Evolutionary conservation across 2,797 vertebrate species (phyloP).

Genomic region (Chiloscyllium punctatum): DNA sequence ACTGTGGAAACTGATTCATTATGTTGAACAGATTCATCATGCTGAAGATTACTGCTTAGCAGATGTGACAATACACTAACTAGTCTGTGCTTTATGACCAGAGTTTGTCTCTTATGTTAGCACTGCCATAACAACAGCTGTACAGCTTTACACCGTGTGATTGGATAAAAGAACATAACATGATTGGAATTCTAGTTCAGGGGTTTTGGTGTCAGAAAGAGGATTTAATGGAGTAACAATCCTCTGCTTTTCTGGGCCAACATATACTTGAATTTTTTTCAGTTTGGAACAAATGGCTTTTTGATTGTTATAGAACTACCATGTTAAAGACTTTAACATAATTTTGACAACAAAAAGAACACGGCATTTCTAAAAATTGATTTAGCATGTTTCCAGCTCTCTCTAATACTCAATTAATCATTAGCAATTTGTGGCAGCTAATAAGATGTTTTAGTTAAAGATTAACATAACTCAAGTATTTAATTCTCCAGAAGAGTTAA

Average conservation of each 20-base stretch:
- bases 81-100: background rate
- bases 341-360: background rate
- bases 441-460: background rate
- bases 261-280: background rate
- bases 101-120: background rate
- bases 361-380: background rate
- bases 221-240: background rate
- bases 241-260: background rate
- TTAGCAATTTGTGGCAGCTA: background rate
- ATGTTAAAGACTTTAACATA: background rate
- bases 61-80: background rate
- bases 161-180: slow-evolving; percentile 16
- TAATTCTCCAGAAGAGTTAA: background rate
- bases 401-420: background rate
- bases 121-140: background rate
- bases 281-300: background rate
- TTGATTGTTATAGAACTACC: background rate
- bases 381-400: background rate
- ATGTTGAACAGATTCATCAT: background rate
- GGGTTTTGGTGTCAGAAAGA: background rate
- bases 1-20: background rate
- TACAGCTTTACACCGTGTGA: slow-evolving; percentile 9
- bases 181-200: background rate
- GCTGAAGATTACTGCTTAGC: background rate
- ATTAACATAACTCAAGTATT: background rate